Evolutionary conservation across 2,113 vertebrate genomes (phyloP).

Genomic region (mouse (Mus musculus)): GRCm39 chr9:87629501-87630000

Average conservation of each 20-base stretch:
- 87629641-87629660: neutral
- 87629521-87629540: neutral
- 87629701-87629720: neutral
- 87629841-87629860: conserved; percentile 37
- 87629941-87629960: neutral
- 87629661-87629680: neutral
- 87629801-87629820: neutral
- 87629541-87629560: conserved; percentile 3
- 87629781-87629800: neutral
- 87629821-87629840: conserved; percentile 44
- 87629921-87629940: neutral
- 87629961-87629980: neutral
- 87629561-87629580: conserved; percentile 28
- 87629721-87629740: neutral
- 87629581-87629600: neutral
- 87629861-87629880: neutral
- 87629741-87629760: neutral
- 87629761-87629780: conserved; percentile 5
- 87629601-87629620: neutral
- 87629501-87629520: conserved; percentile 19
- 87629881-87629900: conserved; percentile 31
- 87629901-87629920: conserved; percentile 6
- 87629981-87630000: neutral
- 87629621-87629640: neutral
- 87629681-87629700: neutral